Conservation (phyloP, 92 coral and sea anemone species). For the Bergia puertoricense region DNA sequence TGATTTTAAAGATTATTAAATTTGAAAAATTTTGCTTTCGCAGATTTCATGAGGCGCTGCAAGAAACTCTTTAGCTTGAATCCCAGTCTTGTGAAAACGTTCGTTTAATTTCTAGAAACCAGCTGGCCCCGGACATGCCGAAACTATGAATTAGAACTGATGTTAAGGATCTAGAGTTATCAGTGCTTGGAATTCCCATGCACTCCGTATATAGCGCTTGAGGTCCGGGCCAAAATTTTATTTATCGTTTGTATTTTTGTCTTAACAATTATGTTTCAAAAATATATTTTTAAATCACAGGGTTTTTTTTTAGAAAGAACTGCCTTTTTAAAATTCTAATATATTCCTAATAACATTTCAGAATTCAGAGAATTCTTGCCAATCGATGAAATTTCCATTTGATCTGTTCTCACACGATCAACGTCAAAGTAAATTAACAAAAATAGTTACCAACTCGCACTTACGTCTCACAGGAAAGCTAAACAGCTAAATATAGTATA, state of each 20-base stretch:
- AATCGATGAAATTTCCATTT: not conserved
- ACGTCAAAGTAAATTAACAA: not conserved
- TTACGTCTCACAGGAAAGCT: not conserved
- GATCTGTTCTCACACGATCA: not conserved
- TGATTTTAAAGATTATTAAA: too few species aligned
- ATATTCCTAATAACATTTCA: too few species aligned
- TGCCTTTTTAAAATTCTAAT: not conserved
- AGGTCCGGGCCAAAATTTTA: not conserved
- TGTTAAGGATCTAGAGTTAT: not conserved
- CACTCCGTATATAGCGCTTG: not conserved
- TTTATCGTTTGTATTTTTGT: not conserved
- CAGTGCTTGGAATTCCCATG: not conserved
- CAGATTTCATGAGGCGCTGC: too few species aligned
- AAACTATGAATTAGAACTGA: not conserved
- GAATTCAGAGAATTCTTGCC: not conserved
- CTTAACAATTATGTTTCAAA: too few species aligned
- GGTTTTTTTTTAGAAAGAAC: not conserved
- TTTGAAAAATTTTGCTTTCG: not conserved
- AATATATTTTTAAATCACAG: too few species aligned
- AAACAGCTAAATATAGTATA: not conserved
- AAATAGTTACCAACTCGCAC: not conserved
- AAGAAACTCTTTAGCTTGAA: too few species aligned
- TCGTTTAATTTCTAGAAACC: not conserved
- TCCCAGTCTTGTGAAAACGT: not conserved
- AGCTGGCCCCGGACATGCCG: slow-evolving; percentile 11